Evolutionary conservation across 2,113 vertebrate species (phyloP), one percentile per base, ranked within the genome.

Genomic region (Ctenodactylus gundi): DNA sequence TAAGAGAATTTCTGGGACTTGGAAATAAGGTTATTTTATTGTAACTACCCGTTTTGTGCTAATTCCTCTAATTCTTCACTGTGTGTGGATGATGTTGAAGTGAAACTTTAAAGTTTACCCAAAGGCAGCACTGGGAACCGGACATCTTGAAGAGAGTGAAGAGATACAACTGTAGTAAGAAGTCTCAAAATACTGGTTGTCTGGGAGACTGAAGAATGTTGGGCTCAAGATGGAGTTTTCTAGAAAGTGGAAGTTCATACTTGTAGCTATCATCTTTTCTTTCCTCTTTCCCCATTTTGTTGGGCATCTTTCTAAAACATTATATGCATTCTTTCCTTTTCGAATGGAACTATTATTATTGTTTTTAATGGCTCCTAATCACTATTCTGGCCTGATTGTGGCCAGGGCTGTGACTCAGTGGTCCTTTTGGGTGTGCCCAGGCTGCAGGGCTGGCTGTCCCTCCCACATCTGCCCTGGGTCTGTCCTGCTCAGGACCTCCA

Each of bases 1-100:
- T 84, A 72, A 90, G 36, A 95, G 91, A 68, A 70, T 83, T 70
- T 68, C 72, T 85, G 89, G 86, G 65, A 65, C 70, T 94, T 90
- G 90, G 87, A 84, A 82, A 36, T 81, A 20, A 75, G 68, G 17
- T 60, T 68, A 21, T 60, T 73, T 65, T 57, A 31, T 49, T 44
- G 55, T 73, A 90, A 76, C 21, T 7, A 31, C 86, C 44, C 25
- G 55, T 86, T 95, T 92, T 82, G 73, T 57, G 72, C 67, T 64
- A 89, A 67, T 89, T 81, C 72, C 49, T 70, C 51, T 49, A n/a
- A 44, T 57, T 93, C 65, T 76, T 92, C 53, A 85, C 29, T 44
- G 58, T 67, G 36, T 9, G 0, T 65, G 75, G 62, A 58, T 67
- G 39, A 27, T 70, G 88, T 90, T 78, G 82, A 85, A 91, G 60